phyloP scores from a whole-genome alignment of 2,113 vertebrate species.

The Eira barbara region DNA sequence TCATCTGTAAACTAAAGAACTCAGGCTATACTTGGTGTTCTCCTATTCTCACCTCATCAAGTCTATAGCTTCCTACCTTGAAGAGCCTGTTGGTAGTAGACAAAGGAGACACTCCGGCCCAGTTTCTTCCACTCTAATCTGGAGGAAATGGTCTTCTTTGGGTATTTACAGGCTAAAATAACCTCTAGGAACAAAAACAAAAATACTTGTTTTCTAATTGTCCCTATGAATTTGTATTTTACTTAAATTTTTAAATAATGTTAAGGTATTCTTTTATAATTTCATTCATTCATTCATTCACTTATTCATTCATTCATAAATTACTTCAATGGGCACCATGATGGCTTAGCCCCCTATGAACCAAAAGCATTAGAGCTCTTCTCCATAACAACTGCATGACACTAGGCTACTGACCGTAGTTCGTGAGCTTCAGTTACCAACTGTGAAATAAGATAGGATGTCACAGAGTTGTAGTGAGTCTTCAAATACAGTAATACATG shows the following conservation, averaged over 20 bases:
- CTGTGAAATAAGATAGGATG: neutral
- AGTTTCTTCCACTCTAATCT: conserved; percentile 98
- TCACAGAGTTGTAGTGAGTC: neutral
- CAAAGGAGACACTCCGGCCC: conserved; percentile 87
- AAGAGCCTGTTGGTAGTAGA: conserved; percentile 89
- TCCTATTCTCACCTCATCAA: neutral
- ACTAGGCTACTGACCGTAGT: neutral
- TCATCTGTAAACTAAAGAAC: neutral
- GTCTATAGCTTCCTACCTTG: conserved; percentile 83
- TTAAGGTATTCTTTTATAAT: neutral
- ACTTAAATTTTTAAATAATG: neutral
- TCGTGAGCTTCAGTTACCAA: neutral
- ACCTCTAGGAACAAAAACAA: conserved; percentile 82
- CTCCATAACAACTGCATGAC: neutral
- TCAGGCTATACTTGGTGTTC: neutral
- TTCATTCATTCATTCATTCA: neutral
- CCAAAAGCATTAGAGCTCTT: neutral
- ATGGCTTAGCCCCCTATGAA: neutral
- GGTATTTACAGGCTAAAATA: conserved; percentile 89
- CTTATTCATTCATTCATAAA: neutral
- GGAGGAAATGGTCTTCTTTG: conserved; percentile 81
- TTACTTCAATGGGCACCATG: neutral
- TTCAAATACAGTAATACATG: neutral
- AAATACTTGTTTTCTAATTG: conserved; percentile 17
- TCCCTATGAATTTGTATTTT: neutral